Conservation (phyloP, 1,140 invertebrate species). For the Parapsyche elsis region DNA sequence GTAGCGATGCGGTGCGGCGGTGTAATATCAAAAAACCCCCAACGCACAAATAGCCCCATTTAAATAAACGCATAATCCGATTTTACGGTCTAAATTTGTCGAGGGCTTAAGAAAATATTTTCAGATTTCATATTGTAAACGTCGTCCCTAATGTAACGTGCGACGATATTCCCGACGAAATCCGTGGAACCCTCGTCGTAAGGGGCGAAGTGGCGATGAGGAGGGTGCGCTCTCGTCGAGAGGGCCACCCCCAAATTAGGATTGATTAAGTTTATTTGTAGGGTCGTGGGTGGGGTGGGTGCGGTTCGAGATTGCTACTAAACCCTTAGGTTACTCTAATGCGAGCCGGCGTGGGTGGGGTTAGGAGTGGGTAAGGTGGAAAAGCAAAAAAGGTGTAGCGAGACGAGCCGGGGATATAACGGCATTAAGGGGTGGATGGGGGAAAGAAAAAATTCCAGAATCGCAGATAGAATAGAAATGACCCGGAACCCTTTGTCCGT, state of each 20-base stretch:
- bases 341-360: background rate
- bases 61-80: slow-evolving; percentile 32
- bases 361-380: slow-evolving; percentile 21
- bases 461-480: slow-evolving; percentile 30
- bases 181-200: slow-evolving; percentile 16
- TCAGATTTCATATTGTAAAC: slow-evolving; percentile 37
- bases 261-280: slow-evolving; percentile 56
- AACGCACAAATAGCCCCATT: slow-evolving; percentile 2
- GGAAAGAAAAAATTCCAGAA: slow-evolving; percentile 13
- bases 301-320: slow-evolving; percentile 53
- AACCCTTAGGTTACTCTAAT: slow-evolving; percentile 41
- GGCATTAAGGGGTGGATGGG: slow-evolving; percentile 5
- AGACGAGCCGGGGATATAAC: slow-evolving; percentile 19
- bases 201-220: background rate
- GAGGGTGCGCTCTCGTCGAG: background rate
- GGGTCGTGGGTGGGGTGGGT: slow-evolving; percentile 35
- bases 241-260: slow-evolving; percentile 51
- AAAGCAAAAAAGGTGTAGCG: slow-evolving; percentile 36
- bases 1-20: background rate
- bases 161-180: slow-evolving; percentile 23
- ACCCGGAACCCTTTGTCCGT: slow-evolving; percentile 15
- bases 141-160: slow-evolving; percentile 36
- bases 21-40: background rate
- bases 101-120: slow-evolving; percentile 32
- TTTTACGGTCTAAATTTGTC: slow-evolving; percentile 26